Base-by-base conservation (phyloP, 23 tunicate species). In the Halocynthia roretzi region DNA sequence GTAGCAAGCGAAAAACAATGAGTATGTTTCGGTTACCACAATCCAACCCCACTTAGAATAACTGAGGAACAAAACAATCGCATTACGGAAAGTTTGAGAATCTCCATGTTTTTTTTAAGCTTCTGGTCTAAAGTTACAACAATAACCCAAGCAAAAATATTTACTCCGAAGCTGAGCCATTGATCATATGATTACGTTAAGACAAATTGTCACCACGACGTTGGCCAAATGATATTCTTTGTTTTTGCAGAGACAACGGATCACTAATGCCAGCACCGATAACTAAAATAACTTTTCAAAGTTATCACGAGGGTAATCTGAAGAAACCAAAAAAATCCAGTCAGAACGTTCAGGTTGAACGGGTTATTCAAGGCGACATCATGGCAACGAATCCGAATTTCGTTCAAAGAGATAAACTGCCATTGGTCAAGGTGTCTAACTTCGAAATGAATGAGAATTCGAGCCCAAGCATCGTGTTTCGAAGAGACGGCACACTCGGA, bases 261-360 rank as follows among this genome's bases (percentile, higher is more conserved):
- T 21, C 31, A 19, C 78, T 74, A 22, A 74, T 74, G 78, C 78
- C 78, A 53, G 78, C 78, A 0, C 78, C 78, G 56, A 74, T 74
- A 20, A 74, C 78, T 54, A 74, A 74, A n/a, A 74, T 74, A 14
- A 74, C 78, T 53, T 74, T 74, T 4, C 78, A 74, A 74, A 74
- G 78, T 54, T 74, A 21, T 64, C 55, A 74, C 62, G 78, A 52
- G 5, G 63, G 23, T 5, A 74, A 74, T 48, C 31, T 74, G 62
- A 53, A 54, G 56, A 74, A 74, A 44, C 78, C 78, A 5, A 74
- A 74, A n/a, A 74, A 74, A 48, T 53, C 22, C 23, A 54, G 31
- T 0, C 55, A 20, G 4, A 74, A 74, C 62, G 78, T 74, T 44
- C 78, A 74, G 18, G 62, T 74, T 50, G 78, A 74, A 52, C 17